These are phyloP conservation scores for Deroptyus accipitrinus DNA, from an alignment of 2,113 vertebrate genomes.

Conservation along the genomic window DNA sequence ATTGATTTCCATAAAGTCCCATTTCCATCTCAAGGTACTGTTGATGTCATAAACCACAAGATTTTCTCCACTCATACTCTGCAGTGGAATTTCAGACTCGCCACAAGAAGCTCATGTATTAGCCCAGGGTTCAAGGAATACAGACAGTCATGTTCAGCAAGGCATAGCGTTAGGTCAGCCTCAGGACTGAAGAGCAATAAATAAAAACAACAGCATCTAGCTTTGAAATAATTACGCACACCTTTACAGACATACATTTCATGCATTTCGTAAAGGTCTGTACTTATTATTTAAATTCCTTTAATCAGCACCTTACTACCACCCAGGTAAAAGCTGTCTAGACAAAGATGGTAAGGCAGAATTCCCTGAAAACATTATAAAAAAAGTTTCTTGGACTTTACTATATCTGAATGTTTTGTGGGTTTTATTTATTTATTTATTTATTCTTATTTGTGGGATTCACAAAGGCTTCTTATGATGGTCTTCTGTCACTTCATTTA, in stretches of 20 bases:
- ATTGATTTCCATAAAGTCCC: slow-evolving; percentile 26
- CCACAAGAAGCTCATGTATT: background rate
- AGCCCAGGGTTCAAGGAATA: background rate
- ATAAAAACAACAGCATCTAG: background rate
- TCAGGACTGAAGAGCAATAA: background rate
- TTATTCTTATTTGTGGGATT: background rate
- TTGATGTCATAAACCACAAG: slow-evolving; percentile 48
- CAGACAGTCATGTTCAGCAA: background rate
- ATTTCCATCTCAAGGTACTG: slow-evolving; percentile 32
- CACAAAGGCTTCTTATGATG: background rate
- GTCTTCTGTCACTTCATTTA: background rate
- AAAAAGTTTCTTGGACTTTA: background rate
- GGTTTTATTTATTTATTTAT: background rate
- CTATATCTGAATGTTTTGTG: background rate
- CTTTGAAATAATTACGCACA: background rate
- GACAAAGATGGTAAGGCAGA: background rate
- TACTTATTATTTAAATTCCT: background rate
- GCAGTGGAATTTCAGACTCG: slow-evolving; percentile 1
- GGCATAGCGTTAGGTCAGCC: background rate
- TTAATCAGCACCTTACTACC: background rate
- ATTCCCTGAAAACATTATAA: background rate
- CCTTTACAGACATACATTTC: background rate
- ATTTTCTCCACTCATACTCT: background rate
- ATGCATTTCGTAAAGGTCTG: background rate
- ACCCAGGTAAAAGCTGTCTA: background rate